A percentile compares a stretch with the other conserved stretches of the same genome.
These are phyloP conservation scores for Cepaea nemoralis DNA, from an alignment of 1,140 invertebrate species.

Conservation along the genomic window DNA sequence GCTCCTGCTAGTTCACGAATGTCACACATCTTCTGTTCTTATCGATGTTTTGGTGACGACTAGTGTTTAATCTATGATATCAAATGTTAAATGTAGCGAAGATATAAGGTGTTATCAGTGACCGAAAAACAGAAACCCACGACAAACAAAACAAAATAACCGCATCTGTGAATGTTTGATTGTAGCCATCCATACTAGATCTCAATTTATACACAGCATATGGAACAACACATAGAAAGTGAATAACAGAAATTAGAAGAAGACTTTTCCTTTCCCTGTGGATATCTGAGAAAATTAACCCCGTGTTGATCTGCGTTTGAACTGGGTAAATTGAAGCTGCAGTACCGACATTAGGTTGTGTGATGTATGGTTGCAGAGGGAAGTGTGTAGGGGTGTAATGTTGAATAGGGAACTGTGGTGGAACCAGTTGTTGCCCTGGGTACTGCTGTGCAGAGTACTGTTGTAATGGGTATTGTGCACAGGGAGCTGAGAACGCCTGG, in stretches of 20 bases:
- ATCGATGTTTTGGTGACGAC: too few species aligned
- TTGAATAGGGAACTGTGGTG: too few species aligned
- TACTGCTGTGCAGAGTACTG: background rate
- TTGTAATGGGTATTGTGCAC: background rate
- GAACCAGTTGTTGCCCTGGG: too few species aligned
- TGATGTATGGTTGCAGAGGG: background rate
- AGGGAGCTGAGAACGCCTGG: background rate
- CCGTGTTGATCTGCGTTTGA: background rate
- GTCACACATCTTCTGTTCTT: too few species aligned
- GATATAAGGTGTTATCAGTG: background rate
- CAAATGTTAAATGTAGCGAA: too few species aligned
- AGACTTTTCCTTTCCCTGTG: background rate
- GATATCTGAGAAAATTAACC: background rate
- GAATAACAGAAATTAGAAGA: background rate
- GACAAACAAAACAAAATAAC: background rate
- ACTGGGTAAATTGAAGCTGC: background rate
- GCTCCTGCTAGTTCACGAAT: too few species aligned
- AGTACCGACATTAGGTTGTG: background rate
- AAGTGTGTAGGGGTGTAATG: background rate
- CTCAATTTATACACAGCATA: background rate
- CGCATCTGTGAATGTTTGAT: background rate
- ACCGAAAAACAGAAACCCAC: background rate
- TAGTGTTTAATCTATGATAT: too few species aligned
- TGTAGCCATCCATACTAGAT: background rate
- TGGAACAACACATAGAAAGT: background rate